A percentile compares a stretch with the other conserved stretches of the same genome.
Evolutionary conservation across 2,888 invertebrate species (phyloP).

Genomic region (Spialia ferax): DNA sequence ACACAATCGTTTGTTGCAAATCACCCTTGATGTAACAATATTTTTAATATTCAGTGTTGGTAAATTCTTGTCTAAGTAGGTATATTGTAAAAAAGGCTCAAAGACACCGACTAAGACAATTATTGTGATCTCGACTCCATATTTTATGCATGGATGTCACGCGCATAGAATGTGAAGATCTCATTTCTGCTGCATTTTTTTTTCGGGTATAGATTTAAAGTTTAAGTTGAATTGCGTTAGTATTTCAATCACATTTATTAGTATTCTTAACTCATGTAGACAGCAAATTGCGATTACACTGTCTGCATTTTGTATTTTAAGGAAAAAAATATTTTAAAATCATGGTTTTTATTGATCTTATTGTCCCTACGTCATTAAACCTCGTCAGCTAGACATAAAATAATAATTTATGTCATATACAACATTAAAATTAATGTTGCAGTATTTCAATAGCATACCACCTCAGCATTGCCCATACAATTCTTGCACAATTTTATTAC

Average conservation of each 20-base stretch:
- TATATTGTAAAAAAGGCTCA: no score
- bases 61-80: no score
- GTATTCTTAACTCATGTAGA: slow-evolving; percentile 11
- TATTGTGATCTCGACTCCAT: background rate
- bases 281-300: slow-evolving; percentile 21
- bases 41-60: no score
- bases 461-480: background rate
- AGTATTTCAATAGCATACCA: slow-evolving; percentile 19
- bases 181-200: slow-evolving; percentile 33
- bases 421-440: slow-evolving; percentile 6
- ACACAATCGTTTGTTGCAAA: no score
- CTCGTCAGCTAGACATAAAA: slow-evolving; percentile 9
- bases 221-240: slow-evolving; percentile 24
- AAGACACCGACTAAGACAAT: slow-evolving; percentile 12
- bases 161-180: slow-evolving; percentile 19
- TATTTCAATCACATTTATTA: slow-evolving; percentile 30
- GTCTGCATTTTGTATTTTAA: slow-evolving; percentile 18
- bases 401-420: slow-evolving; percentile 27
- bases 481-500: slow-evolving; percentile 34
- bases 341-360: no score
- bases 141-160: slow-evolving; percentile 18
- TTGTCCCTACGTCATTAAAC: background rate
- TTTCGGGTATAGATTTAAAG: slow-evolving; percentile 26
- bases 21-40: no score
- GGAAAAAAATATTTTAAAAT: no score